These are phyloP conservation scores for Crenuchus spilurus DNA, from an alignment of 2,797 vertebrate species.

Conservation along the genomic window DNA sequence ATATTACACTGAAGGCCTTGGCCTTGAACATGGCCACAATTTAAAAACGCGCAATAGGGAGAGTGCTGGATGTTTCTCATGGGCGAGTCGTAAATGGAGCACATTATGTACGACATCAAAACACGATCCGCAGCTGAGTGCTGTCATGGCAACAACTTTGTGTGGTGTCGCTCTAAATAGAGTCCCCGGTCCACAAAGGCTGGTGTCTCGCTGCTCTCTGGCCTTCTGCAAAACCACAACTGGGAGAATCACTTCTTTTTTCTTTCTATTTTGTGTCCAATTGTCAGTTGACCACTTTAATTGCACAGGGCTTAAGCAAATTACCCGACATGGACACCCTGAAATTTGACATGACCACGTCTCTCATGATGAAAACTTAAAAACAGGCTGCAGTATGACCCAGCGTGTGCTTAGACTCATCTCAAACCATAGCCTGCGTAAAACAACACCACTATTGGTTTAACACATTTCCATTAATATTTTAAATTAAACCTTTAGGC, in stretches of 20 bases:
- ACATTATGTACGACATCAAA: constrained; percentile 26
- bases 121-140: not conserved
- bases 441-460: too few species aligned
- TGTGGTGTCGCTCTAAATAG: constrained; percentile 1
- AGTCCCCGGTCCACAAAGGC: not conserved
- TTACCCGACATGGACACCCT: not conserved
- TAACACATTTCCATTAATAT: too few species aligned
- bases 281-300: not conserved
- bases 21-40: not conserved
- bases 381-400: not conserved
- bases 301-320: not conserved
- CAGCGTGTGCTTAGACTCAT: not conserved
- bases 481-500: too few species aligned
- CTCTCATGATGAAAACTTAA: not conserved
- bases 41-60: not conserved
- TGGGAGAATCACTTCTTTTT: too few species aligned
- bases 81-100: constrained; percentile 13
- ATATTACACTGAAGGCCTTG: not conserved
- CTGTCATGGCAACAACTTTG: not conserved
- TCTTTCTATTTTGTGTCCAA: not conserved
- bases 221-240: not conserved
- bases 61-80: constrained; percentile 5
- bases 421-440: not conserved
- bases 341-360: not conserved
- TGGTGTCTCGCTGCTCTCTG: not conserved